Evolutionary conservation across 2,797 vertebrate species (phyloP), one percentile per base, ranked within the genome.

Genomic region (Anas flavirostris): DNA sequence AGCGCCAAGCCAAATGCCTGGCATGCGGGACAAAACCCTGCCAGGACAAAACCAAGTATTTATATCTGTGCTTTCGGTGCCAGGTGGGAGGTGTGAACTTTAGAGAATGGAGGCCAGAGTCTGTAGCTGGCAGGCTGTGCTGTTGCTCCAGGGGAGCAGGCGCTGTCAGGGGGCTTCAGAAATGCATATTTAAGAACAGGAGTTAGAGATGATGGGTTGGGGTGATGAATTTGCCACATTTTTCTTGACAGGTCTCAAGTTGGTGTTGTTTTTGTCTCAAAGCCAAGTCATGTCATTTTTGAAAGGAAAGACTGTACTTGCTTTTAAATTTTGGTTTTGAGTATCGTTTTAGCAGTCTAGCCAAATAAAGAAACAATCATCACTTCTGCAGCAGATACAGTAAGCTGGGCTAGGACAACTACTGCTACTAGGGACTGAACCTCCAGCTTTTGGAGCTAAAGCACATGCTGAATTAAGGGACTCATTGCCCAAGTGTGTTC

Each of bases 1-100:
- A 84, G 72, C 75, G 39, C 60, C n/a, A 39, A 92, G 81, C 81
- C 88, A 93, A 96, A 77, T n/a, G 77, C 88, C 35, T 68, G 77
- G 83, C 48, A 6, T 3, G 37, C 4, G 4, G 41, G 67, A 91
- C 48, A 50, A 50, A 23, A 64, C 75, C 74, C 44, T 90, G 91
- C 78, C 78, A 90, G 81, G 60, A 74, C 58, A 84, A 92, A 88
- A 28, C 33, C 64, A 43, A 55, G 17, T 43, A 84, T 93, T 94
- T 93, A 94, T 69, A 74, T 70, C 73, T 55, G 18, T 53, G 85
- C n/a, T 79, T 63, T 89, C 64, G 23, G 41, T 85, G 93, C 68
- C 95, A 93, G 80, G 60, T 76, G 78, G 77, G 83, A 94, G 88
- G 72, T 90, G 74, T 68, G 86, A 85, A 63, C 0, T 1, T 52